Percentiles rank a stretch among this genome's conserved stretches.
phyloP scores from a whole-genome alignment of 2,113 vertebrate species.

The Oncorhynchus kisutch region DNA sequence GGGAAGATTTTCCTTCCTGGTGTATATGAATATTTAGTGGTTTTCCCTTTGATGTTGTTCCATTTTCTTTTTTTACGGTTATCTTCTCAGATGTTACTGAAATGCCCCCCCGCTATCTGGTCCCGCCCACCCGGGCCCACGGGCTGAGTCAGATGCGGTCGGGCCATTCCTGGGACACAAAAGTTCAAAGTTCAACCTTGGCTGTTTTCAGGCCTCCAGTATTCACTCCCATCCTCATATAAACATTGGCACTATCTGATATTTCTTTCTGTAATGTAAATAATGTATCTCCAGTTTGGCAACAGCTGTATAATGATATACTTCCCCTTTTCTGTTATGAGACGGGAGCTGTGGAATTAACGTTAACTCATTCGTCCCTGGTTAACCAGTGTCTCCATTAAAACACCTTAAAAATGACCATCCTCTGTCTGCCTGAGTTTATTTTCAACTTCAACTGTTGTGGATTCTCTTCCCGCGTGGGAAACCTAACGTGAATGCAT shows the following conservation, averaged over 20 bases:
- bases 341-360: slow-evolving; percentile 52
- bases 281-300: slow-evolving; percentile 75
- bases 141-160: slow-evolving; percentile 15
- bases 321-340: slow-evolving; percentile 59
- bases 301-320: slow-evolving; percentile 67
- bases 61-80: slow-evolving; percentile 16
- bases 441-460: not conserved
- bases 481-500: too few relatives aligned
- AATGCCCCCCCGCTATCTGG: slow-evolving; percentile 25
- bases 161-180: slow-evolving; percentile 31
- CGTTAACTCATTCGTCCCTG: slow-evolving; percentile 55
- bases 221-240: slow-evolving; percentile 39
- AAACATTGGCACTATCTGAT: slow-evolving; percentile 71
- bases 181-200: slow-evolving; percentile 16
- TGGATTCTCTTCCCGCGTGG: too few relatives aligned
- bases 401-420: slow-evolving; percentile 46
- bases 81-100: slow-evolving; percentile 26
- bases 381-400: slow-evolving; percentile 66
- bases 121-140: slow-evolving; percentile 7
- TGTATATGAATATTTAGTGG: slow-evolving; percentile 34
- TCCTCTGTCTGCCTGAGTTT: slow-evolving; percentile 5
- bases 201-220: slow-evolving; percentile 37
- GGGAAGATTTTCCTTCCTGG: slow-evolving; percentile 35
- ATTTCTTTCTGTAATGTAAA: slow-evolving; percentile 81
- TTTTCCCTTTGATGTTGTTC: slow-evolving; percentile 20